These are phyloP conservation scores for Goniozus legneri DNA, from an alignment of 1,140 invertebrate genomes.

Conservation along the genomic window DNA sequence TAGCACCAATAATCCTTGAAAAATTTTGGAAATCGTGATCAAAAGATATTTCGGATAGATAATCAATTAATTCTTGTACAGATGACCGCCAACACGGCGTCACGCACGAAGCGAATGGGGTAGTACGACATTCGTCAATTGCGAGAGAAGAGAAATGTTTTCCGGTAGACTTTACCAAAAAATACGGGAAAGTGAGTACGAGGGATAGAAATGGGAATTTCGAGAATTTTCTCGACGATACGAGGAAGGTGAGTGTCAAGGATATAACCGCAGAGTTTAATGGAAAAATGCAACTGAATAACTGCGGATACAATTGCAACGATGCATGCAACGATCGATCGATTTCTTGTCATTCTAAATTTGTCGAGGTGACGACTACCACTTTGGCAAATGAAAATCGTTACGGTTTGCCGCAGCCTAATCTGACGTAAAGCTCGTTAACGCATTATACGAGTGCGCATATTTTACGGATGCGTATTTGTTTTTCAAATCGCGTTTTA, in stretches of 20 bases:
- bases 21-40: too few species aligned
- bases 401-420: slow-evolving; percentile 8
- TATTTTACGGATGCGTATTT: too few species aligned
- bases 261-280: background rate
- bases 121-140: slow-evolving; percentile 2
- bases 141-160: slow-evolving; percentile 12
- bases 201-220: slow-evolving; percentile 16
- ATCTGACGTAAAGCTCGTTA: background rate
- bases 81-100: too few species aligned
- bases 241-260: slow-evolving; percentile 48
- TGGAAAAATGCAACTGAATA: slow-evolving; percentile 8
- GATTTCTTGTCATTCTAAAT: background rate
- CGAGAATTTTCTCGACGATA: slow-evolving; percentile 38
- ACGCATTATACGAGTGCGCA: too few species aligned
- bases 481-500: too few species aligned
- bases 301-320: slow-evolving; percentile 11
- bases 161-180: slow-evolving; percentile 8
- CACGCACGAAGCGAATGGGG: too few species aligned
- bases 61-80: too few species aligned
- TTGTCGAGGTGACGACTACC: background rate
- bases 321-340: slow-evolving; percentile 5
- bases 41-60: too few species aligned
- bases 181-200: slow-evolving; percentile 24
- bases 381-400: slow-evolving; percentile 14
- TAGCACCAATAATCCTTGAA: too few species aligned